These are phyloP conservation scores for Spondyliosoma cantharus DNA, from an alignment of 2,797 vertebrate genomes.

Conservation along the genomic window DNA sequence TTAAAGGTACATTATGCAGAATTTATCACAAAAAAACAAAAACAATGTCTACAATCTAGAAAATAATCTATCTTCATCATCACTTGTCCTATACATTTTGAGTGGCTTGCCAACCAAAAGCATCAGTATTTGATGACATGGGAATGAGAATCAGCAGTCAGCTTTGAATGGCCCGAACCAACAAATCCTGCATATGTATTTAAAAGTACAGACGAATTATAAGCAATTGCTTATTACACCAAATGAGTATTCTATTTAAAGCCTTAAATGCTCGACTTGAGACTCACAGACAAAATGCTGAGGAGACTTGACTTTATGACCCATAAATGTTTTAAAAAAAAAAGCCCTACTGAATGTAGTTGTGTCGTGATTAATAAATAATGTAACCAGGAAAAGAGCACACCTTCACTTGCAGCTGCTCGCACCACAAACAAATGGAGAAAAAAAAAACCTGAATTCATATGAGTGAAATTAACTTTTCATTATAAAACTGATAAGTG, in stretches of 20 bases:
- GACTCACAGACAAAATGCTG: background rate
- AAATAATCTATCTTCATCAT: too few relatives aligned
- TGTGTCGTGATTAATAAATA: conserved; percentile 6
- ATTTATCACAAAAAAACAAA: too few relatives aligned
- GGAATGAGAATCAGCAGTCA: background rate
- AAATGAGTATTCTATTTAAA: too few relatives aligned
- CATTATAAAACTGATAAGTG: background rate
- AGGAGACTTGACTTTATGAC: background rate
- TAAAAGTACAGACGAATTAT: too few relatives aligned
- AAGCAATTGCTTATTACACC: too few relatives aligned
- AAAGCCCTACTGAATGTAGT: background rate
- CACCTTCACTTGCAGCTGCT: background rate
- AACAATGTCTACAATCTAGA: too few relatives aligned
- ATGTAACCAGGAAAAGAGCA: background rate
- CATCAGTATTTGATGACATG: too few relatives aligned
- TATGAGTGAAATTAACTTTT: background rate
- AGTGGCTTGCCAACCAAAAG: too few relatives aligned
- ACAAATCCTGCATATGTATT: too few relatives aligned
- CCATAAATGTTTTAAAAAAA: background rate
- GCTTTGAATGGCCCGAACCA: too few relatives aligned
- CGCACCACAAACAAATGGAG: background rate
- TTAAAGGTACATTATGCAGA: background rate
- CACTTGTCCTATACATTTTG: too few relatives aligned
- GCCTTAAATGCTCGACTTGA: background rate
- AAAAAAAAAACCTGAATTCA: background rate